A percentile compares a stretch with the other conserved stretches of the same genome.
phyloP scores from a whole-genome alignment of 1,140 invertebrate species.

The Drosophila truncata region DNA sequence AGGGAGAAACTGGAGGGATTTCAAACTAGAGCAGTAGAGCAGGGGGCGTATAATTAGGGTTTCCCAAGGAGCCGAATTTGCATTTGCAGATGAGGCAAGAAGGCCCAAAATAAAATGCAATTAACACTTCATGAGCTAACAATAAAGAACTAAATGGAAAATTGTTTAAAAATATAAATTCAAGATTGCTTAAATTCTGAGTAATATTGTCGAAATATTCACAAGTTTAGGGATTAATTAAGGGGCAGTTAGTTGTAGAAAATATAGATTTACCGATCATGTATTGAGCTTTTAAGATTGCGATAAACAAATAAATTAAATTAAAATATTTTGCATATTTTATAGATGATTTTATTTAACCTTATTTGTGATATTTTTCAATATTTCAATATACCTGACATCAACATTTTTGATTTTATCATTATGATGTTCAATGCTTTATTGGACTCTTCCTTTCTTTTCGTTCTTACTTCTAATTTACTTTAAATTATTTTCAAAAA shows the following conservation, averaged over 20 bases:
- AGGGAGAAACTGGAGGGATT: slow-evolving; percentile 20
- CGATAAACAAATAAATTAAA: too few relatives aligned
- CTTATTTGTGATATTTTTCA: too few relatives aligned
- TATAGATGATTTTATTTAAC: too few relatives aligned
- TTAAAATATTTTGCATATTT: too few relatives aligned
- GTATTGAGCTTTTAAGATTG: too few relatives aligned
- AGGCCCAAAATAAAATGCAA: slow-evolving; percentile 1
- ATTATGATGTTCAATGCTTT: too few relatives aligned
- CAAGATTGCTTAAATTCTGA: background rate
- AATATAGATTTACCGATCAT: background rate
- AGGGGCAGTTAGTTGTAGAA: background rate
- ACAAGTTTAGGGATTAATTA: background rate
- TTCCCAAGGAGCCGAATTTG: slow-evolving; percentile 68
- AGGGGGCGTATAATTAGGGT: slow-evolving; percentile 59
- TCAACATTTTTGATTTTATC: too few relatives aligned
- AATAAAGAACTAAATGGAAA: background rate
- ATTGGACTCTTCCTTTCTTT: too few relatives aligned
- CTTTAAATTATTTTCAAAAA: too few relatives aligned
- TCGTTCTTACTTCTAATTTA: too few relatives aligned
- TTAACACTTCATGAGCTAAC: background rate
- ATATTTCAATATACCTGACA: too few relatives aligned
- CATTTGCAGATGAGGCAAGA: slow-evolving; percentile 21
- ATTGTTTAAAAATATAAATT: background rate
- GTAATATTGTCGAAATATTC: background rate
- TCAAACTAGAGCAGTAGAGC: slow-evolving; percentile 57